Evolutionary conservation across 2,113 vertebrate genomes (phyloP), one percentile per base, ranked within the genome.

Genomic region (Columba janthina): DNA sequence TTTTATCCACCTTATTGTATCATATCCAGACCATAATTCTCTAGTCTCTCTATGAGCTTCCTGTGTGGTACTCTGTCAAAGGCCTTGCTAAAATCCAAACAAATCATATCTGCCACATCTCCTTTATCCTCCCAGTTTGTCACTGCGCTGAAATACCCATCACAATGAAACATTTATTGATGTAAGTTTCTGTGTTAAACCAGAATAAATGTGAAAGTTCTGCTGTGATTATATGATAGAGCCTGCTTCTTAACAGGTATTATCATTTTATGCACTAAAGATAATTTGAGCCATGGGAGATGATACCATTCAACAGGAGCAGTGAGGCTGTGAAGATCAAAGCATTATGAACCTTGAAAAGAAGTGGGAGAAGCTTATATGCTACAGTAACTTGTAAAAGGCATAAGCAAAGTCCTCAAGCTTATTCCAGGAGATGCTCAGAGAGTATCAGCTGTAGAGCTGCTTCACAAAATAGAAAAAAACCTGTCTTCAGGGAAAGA

Each of bases 31-130:
- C 76, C 85, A 84, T 95, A 96, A 96, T 95, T 95, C 82, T 83
- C 56, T 62, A 89, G 85, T 66, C 58, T 96, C 46, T 96, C 88
- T 94, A 2, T 84, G 82, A 92, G 95, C 88, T 97, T 97, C 94
- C 94, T 96, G 82, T 96, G 94, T 95, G 96, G 95, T 92, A 58
- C 90, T 77, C 85, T 96, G 86, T 96, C 89, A 97, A 90, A 97
- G 89, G 95, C 92, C 93, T 94, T 96, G 93, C 95, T 98, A 91
- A 96, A 96, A 98, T 97, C 95, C 96, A 98, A 98, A 97, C 97
- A 97, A 97, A 97, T 98, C 97, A 94, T 56, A 85, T 89, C 75
- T 50, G 44, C 72, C 86, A 90, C 70, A 81, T 94, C 97, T 98
- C 93, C 96, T 97, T 88, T 96, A 85, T 97, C 95, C 82, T 5